Base-by-base conservation (phyloP, 2,888 invertebrate genomes). In the Eucera pruinosa region DNA sequence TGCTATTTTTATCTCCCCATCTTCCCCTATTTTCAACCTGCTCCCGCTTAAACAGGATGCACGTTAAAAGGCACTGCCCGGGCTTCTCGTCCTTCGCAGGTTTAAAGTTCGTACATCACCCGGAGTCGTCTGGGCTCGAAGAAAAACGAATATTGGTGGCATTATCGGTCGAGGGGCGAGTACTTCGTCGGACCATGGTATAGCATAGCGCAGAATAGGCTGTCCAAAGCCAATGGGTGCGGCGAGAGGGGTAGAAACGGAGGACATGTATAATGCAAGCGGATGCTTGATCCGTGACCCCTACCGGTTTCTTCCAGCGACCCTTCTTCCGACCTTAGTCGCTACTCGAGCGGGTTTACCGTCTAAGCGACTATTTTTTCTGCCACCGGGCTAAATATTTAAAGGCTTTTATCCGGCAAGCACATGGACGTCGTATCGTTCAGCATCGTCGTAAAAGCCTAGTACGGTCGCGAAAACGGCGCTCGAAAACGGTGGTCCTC, bases 221-320 rank as follows among this genome's bases (percentile, higher is more conserved):
- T 60, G 69, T 30, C 69, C 71, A 64, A 58, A 76, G 76, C 27
- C 78, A 74, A 76, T 67, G 80, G 67, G 74, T 66, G 78, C 73
- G 55, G 69, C 58, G 64, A 2, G 15, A 18, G 9, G 60, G 1
- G 15, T 23, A 30, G 0, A 5, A 23, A 9, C 71, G 66, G 62
- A 70, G 61, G 58, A 54, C 61, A 87, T 89, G 86, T 84, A 87
- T 89, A 87, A 89, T 89, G 84, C 86, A 89, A 85, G 73, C 58
- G 64, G 61, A 67, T 77, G 80, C 75, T 84, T 84, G 85, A 86
- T 89, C 86, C 84, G 84, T 81, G 86, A 86, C 81, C 82, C 79
- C 79, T 65, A 55, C 60, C 39, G 67, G 65, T 45, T 70, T 70
- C 70, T 72, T 64, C 67, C 50, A 55, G 66, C 52, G 27, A 43